Base-by-base conservation (phyloP, 1,140 invertebrate genomes). In the Diabrotica virgifera region DNA sequence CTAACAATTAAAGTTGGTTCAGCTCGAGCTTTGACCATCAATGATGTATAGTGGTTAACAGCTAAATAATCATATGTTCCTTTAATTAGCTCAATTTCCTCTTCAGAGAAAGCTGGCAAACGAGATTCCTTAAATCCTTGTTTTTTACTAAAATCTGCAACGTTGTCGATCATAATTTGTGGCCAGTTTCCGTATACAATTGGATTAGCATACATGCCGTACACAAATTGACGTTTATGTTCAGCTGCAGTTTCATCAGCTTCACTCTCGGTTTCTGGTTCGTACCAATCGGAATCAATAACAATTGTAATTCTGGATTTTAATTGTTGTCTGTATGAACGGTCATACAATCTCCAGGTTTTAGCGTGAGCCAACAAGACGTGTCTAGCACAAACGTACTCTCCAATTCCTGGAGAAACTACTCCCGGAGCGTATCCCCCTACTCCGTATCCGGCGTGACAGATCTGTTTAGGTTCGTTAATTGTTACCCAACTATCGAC, bases 121-220 rank as follows among this genome's bases (percentile, higher is more conserved):
- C 87, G 81, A 4, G 88, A 89, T 55, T 76, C 74, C 0, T 70
- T 68, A 59, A 81, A 84, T 7, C 85, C 85, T 78, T 90, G 86
- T 58, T 79, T 74, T 50, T 79, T 77, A 73, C 87, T 87, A 35
- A 83, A 80, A 11, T 76, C 72, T 8, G 78, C 80, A 5, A 90
- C 77, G 14, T 81, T 81, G n/a, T 83, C 76, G 65, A 84, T 85
- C 76, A 90, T 81, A 13, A 85, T 77, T 65, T 77, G 68, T 0
- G 88, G 87, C 72, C 87, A 90, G 67, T 89, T 84, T 7, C 88
- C 88, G 6, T 81, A 82, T 68, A 83, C 87, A 60, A 90, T 85
- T 5, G 88, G 87, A 77, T 88, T 79, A 0, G 80, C 84, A 68
- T 84, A 88, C 82, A 84, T 85, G 5, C 84, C 85, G 63, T 85